phyloP scores from a whole-genome alignment of 2,888 invertebrate species.

The Drosophila sordidula region DNA sequence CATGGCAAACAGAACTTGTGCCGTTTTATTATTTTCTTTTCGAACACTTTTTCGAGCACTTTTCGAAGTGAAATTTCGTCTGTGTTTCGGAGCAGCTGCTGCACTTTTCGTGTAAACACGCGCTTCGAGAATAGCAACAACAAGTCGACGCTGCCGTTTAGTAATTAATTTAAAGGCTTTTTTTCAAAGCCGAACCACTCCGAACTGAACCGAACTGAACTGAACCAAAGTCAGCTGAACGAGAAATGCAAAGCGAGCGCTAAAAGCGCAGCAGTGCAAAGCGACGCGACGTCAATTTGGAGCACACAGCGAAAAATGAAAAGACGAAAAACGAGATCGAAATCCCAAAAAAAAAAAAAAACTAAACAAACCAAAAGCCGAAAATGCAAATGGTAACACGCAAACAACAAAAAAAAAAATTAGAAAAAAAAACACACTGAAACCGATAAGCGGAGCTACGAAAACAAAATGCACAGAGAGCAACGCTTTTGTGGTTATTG shows the following conservation, averaged over 20 bases:
- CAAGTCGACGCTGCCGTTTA: conserved; percentile 32
- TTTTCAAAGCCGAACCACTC: conserved; percentile 35
- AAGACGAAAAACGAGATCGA: conserved; percentile 4
- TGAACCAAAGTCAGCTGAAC: conserved; percentile 27
- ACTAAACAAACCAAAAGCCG: conserved; percentile 21
- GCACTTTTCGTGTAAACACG: conserved; percentile 28
- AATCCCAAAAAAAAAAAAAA: conserved; percentile 28
- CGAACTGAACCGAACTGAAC: conserved; percentile 14
- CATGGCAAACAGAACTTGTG: conserved; percentile 55
- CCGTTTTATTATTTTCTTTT: conserved; percentile 37
- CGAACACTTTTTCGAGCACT: conserved; percentile 41
- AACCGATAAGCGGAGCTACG: conserved; percentile 7
- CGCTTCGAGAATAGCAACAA: conserved; percentile 16
- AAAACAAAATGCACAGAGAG: conserved; percentile 21
- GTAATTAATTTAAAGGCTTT: conserved; percentile 55
- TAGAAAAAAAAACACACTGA: conserved; percentile 3
- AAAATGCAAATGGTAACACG: conserved; percentile 64
- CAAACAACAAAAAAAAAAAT: conserved; percentile 8
- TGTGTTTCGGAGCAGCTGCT: not conserved
- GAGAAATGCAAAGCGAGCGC: conserved; percentile 23
- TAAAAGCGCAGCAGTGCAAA: conserved; percentile 30
- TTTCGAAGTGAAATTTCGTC: conserved; percentile 39
- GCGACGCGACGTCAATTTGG: conserved; percentile 56
- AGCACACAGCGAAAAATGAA: conserved; percentile 49
- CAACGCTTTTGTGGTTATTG: conserved; percentile 19